Conservation (phyloP, 2,113 vertebrate species). For the Illadopsis cleaveri region DNA sequence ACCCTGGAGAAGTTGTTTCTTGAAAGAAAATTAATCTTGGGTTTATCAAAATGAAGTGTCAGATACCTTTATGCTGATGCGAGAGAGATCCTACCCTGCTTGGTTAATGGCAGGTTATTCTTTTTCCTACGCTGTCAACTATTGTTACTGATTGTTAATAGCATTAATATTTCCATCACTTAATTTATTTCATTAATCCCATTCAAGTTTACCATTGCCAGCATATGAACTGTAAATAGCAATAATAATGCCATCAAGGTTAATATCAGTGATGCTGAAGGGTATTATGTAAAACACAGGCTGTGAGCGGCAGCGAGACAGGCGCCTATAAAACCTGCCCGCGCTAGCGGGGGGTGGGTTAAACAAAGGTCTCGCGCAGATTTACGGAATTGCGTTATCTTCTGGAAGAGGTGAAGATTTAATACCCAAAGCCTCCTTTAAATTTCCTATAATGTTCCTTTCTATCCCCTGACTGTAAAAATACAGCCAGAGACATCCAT, state of each 20-base stretch:
- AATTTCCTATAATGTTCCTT: conserved; percentile 62
- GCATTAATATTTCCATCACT: conserved; percentile 72
- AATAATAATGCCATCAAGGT: conserved; percentile 66
- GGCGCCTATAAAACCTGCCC: conserved; percentile 55
- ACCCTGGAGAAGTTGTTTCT: not conserved
- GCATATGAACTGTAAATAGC: conserved; percentile 66
- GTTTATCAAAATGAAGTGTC: conserved; percentile 38
- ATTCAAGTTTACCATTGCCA: conserved; percentile 60
- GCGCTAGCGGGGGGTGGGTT: conserved; percentile 30
- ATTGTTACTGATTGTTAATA: conserved; percentile 64
- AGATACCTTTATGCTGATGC: conserved; percentile 33
- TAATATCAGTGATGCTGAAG: conserved; percentile 63
- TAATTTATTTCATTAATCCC: conserved; percentile 75
- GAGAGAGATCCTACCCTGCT: not conserved
- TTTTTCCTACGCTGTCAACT: conserved; percentile 60
- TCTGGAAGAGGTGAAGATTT: conserved; percentile 62
- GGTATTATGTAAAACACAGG: conserved; percentile 65
- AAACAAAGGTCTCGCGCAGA: conserved; percentile 64
- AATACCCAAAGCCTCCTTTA: conserved; percentile 51
- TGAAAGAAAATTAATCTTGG: conserved; percentile 29
- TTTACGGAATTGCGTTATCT: conserved; percentile 64
- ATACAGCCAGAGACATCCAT: conserved; percentile 23
- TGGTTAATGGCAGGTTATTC: conserved; percentile 48
- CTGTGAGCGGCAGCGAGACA: conserved; percentile 39
- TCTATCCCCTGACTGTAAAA: conserved; percentile 48